A percentile compares a stretch with the other conserved stretches of the same genome.
Conservation (phyloP, 1,140 invertebrate species). For the Zophobas atratus region DNA sequence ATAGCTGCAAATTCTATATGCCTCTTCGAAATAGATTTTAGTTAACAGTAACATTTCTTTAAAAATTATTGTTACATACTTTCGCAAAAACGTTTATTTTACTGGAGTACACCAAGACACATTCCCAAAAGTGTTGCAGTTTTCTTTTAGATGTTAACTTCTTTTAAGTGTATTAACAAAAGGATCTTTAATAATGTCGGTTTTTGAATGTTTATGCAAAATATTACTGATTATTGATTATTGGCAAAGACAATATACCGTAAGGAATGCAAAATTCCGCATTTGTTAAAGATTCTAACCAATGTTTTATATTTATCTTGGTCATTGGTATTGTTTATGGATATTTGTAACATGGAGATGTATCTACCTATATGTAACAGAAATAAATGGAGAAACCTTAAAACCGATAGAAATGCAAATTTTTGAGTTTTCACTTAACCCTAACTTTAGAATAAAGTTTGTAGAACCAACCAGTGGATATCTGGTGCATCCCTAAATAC, state of each 20-base stretch:
- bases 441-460: no score
- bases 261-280: constrained; percentile 2
- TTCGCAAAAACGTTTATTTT: no score
- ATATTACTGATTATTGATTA: constrained; percentile 1
- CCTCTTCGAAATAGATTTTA: no score
- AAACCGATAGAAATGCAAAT: no score
- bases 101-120: background rate
- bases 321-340: constrained; percentile 31
- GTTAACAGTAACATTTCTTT: no score
- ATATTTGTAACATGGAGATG: constrained; percentile 27
- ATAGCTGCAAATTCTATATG: no score
- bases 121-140: constrained; percentile 38
- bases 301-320: constrained; percentile 27
- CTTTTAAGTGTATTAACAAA: constrained; percentile 2
- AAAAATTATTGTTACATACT: no score
- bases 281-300: constrained; percentile 35
- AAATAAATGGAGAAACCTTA: constrained; percentile 33
- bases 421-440: no score
- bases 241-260: constrained; percentile 34
- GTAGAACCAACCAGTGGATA: no score
- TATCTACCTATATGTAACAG: constrained; percentile 32
- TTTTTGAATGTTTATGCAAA: background rate
- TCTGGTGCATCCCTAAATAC: no score
- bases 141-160: constrained; percentile 3
- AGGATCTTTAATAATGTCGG: constrained; percentile 36